phyloP scores from a whole-genome alignment of 2,888 invertebrate species.

The Syritta pipiens region DNA sequence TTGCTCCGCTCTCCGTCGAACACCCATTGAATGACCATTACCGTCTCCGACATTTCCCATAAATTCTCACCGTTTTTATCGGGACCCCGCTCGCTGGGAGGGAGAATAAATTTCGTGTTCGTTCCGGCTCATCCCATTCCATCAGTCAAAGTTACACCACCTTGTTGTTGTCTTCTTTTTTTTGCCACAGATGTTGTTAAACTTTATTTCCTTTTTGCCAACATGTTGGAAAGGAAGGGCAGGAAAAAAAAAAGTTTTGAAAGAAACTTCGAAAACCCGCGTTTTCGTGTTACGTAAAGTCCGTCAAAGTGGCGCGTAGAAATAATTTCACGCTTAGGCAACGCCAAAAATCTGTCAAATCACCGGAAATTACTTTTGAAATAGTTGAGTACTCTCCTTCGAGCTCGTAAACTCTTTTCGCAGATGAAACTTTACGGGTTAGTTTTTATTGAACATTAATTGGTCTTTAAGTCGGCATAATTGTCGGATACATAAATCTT shows the following conservation, averaged over 20 bases:
- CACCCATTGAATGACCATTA: constrained; percentile 8
- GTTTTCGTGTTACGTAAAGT: too few relatives aligned
- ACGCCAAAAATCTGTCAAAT: constrained; percentile 2
- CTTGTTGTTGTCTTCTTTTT: too few relatives aligned
- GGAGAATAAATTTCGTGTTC: not conserved
- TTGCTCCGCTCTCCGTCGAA: not conserved
- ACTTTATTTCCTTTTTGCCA: too few relatives aligned
- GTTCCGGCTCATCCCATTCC: not conserved
- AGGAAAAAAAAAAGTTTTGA: not conserved
- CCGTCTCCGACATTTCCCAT: not conserved
- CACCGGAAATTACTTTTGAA: constrained; percentile 1
- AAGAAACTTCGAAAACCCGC: not conserved
- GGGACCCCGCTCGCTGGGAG: not conserved
- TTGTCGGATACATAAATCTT: not conserved
- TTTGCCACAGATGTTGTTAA: too few relatives aligned
- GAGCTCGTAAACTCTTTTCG: constrained; percentile 7
- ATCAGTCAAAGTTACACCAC: too few relatives aligned
- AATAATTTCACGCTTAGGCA: not conserved
- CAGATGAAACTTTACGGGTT: constrained; percentile 5
- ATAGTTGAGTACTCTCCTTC: constrained; percentile 4
- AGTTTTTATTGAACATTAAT: constrained; percentile 17
- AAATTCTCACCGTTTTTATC: not conserved
- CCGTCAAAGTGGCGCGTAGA: too few relatives aligned
- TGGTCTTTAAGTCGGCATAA: constrained; percentile 9
- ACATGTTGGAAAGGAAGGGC: not conserved